A percentile compares a stretch with the other conserved stretches of the same genome.
Evolutionary conservation across 2,113 vertebrate species (phyloP).

Genomic region (Labrus mixtus): DNA sequence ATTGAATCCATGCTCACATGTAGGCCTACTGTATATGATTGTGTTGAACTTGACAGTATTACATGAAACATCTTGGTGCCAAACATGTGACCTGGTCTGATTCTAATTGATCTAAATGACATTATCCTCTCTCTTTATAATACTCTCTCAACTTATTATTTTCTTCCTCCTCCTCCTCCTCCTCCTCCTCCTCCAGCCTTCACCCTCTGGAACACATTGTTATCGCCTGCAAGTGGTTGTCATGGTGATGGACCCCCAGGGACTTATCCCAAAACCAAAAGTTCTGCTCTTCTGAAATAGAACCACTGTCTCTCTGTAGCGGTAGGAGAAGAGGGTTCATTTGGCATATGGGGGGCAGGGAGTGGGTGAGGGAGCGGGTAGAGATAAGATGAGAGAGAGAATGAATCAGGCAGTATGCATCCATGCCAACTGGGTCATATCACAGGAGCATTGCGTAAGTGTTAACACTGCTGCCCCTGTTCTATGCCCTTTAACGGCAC

Average conservation of each 20-base stretch:
- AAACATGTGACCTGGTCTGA: slow-evolving; percentile 7
- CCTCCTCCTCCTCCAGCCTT: neutral
- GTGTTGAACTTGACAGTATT: too few relatives aligned
- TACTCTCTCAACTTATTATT: neutral
- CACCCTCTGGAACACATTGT: slow-evolving; percentile 73
- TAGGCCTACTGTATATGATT: too few relatives aligned
- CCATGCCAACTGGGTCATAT: slow-evolving; percentile 83
- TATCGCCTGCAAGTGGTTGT: slow-evolving; percentile 80
- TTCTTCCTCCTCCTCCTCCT: neutral
- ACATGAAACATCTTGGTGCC: neutral
- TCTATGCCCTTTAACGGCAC: slow-evolving; percentile 62
- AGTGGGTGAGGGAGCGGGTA: neutral
- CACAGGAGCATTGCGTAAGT: slow-evolving; percentile 81
- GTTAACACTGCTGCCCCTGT: slow-evolving; percentile 82
- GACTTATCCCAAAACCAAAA: slow-evolving; percentile 83
- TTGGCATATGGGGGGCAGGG: slow-evolving; percentile 38
- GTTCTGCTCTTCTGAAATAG: slow-evolving; percentile 79
- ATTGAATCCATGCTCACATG: too few relatives aligned
- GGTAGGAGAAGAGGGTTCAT: slow-evolving; percentile 49
- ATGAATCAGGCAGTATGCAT: slow-evolving; percentile 69
- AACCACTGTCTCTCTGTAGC: slow-evolving; percentile 58
- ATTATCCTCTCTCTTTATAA: slow-evolving; percentile 4
- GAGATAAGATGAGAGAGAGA: slow-evolving; percentile 24
- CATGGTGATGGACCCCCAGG: slow-evolving; percentile 79
- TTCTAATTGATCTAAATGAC: neutral